Percentiles rank a stretch among this genome's conserved stretches.
phyloP scores from a whole-genome alignment of 2,888 invertebrate species.

The Euclidia mi region DNA sequence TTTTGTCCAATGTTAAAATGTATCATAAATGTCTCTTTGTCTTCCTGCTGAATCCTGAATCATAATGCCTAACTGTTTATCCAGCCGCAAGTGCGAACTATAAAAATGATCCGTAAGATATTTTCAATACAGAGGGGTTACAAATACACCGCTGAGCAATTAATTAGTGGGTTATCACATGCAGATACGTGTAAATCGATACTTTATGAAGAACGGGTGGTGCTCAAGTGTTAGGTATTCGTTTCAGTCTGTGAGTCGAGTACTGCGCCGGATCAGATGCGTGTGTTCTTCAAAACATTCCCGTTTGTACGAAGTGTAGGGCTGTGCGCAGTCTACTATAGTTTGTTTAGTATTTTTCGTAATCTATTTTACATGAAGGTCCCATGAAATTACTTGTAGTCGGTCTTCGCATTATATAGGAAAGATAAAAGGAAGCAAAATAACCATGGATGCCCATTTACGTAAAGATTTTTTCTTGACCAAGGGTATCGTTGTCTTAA shows the following conservation, averaged over 20 bases:
- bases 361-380: too few species aligned
- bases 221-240: conserved; percentile 79
- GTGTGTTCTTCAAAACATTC: conserved; percentile 84
- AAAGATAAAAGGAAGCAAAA: too few species aligned
- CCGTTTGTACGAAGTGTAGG: conserved; percentile 62
- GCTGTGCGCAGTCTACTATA: conserved; percentile 53
- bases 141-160: conserved; percentile 56
- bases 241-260: conserved; percentile 63
- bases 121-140: conserved; percentile 20
- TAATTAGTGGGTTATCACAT: conserved; percentile 59
- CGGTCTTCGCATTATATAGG: too few species aligned
- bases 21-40: too few species aligned
- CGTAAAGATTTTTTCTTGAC: too few species aligned
- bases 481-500: too few species aligned
- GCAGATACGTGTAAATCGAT: conserved; percentile 66
- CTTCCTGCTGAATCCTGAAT: too few species aligned
- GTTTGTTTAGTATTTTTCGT: neutral
- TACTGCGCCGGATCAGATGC: conserved; percentile 73
- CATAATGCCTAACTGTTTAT: neutral
- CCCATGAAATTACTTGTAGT: too few species aligned
- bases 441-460: too few species aligned
- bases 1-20: too few species aligned
- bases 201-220: conserved; percentile 60
- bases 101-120: neutral
- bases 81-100: neutral